Evolutionary conservation across 1,140 invertebrate species (phyloP), one percentile per base, ranked within the genome.

Genomic region (Lordiphosa stackelbergi): DNA sequence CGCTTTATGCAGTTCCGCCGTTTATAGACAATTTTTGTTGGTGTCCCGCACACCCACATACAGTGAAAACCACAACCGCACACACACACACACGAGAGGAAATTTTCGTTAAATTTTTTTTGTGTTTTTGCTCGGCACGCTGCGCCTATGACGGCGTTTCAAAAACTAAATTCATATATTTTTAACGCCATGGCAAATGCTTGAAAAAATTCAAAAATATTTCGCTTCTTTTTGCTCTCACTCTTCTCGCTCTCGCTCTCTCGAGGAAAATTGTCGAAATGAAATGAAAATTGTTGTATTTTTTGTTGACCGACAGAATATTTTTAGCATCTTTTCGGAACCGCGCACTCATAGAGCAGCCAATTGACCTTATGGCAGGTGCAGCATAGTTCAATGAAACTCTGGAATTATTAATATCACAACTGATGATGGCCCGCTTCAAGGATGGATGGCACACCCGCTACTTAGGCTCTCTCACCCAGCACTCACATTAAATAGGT

Each of bases 91-190:
- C 36, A 47, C 24, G 24, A 34, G 43, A 46, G 22, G 24, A 46
- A 28, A 31, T 28, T 6, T 28, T 28, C 24, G 24, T 28, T 28
- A 28, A 31, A 34, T 31, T 46, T 46, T 46, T 46, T 49, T 36
- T 16, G 35, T 57, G 19, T 43, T 46, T 70, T 66, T 68, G 60
- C 37, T 65, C 53, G 59, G 52, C 69, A 68, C 69, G 65, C 77
- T 68, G 66, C 68, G 77, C 77, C 71, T 79, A 79, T 79, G 75
- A 79, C 77, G 72, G 75, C 77, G 72, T 81, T 81, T 79, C 72
- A 79, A 79, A 79, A 79, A 79, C 75, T 79, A 71, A 79, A 79
- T 81, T 79, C 75, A 75, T 83, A 69, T 73, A 83, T 79, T 83
- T 79, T 83, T 66, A 81, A 83, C 74, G 57, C 58, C 63, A 60